These are phyloP conservation scores for Listronotus bonariensis DNA, from an alignment of 1,140 invertebrate genomes.

Conservation along the genomic window DNA sequence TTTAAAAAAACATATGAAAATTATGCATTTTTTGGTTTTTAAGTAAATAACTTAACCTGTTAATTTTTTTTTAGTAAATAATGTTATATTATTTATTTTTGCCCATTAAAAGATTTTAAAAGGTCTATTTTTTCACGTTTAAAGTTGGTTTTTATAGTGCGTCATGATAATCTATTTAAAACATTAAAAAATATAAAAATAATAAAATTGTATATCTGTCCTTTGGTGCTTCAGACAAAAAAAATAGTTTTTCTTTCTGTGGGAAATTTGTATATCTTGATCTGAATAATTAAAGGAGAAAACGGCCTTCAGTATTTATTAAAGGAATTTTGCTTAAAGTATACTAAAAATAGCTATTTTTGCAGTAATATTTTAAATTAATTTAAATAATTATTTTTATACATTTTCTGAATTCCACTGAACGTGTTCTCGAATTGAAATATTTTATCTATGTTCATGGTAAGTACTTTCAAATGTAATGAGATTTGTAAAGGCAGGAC, in stretches of 20 bases:
- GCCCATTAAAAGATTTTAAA: too few relatives aligned
- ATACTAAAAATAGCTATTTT: slow-evolving; percentile 50
- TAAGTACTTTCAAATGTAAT: background rate
- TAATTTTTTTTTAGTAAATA: too few relatives aligned
- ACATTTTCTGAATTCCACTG: slow-evolving; percentile 54
- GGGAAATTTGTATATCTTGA: background rate
- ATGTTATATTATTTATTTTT: too few relatives aligned
- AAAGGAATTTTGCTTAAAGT: slow-evolving; percentile 47
- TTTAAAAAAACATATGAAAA: too few relatives aligned
- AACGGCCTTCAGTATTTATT: slow-evolving; percentile 42
- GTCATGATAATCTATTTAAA: slow-evolving; percentile 53
- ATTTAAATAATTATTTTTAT: slow-evolving; percentile 41
- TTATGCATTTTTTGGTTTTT: too few relatives aligned
- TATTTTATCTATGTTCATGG: slow-evolving; percentile 35
- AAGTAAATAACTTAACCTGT: too few relatives aligned
- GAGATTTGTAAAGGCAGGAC: background rate
- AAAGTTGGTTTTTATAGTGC: slow-evolving; percentile 43
- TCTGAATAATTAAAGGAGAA: slow-evolving; percentile 7
- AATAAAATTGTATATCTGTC: slow-evolving; percentile 2
- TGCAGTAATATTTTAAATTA: slow-evolving; percentile 47
- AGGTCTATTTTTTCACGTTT: slow-evolving; percentile 53
- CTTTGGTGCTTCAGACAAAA: background rate
- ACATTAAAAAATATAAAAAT: slow-evolving; percentile 38
- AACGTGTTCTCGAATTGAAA: slow-evolving; percentile 57
- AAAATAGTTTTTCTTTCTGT: background rate